These are phyloP conservation scores for Hyppa rectilinea DNA, from an alignment of 2,888 invertebrate genomes.

Conservation along the genomic window DNA sequence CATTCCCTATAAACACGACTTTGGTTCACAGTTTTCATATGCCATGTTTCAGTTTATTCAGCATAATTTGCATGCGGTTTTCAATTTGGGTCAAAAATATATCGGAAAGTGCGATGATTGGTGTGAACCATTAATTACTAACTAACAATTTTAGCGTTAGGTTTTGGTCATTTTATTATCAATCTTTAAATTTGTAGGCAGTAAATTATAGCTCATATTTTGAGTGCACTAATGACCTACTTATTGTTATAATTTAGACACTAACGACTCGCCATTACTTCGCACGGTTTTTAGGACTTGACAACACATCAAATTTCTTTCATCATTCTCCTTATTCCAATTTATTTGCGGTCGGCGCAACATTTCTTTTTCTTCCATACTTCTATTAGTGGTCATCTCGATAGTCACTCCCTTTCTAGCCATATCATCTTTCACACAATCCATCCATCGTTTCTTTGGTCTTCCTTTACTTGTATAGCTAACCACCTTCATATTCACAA, in stretches of 20 bases:
- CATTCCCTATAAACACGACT: constrained; percentile 22
- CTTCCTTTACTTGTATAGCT: no score
- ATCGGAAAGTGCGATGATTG: constrained; percentile 6
- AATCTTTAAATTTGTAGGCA: neutral
- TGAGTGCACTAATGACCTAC: neutral
- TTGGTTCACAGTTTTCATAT: constrained; percentile 14
- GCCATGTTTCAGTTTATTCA: constrained; percentile 19
- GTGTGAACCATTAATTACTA: constrained; percentile 6
- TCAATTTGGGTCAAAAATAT: constrained; percentile 1
- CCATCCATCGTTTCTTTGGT: no score
- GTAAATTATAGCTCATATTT: neutral
- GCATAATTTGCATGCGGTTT: constrained; percentile 18
- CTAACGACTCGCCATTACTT: neutral
- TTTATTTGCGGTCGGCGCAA: no score
- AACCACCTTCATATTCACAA: no score
- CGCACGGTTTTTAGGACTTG: neutral
- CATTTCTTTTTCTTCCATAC: no score
- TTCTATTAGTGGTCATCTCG: no score
- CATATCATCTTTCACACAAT: no score
- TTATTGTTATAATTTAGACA: no score
- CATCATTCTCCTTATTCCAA: no score
- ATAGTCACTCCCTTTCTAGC: no score
- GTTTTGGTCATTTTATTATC: neutral
- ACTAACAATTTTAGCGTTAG: constrained; percentile 4
- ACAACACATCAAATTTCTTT: neutral